Evolutionary conservation across 2,113 vertebrate species (phyloP).

Genomic region (Sinocyclocheilus maitianheensis): DNA sequence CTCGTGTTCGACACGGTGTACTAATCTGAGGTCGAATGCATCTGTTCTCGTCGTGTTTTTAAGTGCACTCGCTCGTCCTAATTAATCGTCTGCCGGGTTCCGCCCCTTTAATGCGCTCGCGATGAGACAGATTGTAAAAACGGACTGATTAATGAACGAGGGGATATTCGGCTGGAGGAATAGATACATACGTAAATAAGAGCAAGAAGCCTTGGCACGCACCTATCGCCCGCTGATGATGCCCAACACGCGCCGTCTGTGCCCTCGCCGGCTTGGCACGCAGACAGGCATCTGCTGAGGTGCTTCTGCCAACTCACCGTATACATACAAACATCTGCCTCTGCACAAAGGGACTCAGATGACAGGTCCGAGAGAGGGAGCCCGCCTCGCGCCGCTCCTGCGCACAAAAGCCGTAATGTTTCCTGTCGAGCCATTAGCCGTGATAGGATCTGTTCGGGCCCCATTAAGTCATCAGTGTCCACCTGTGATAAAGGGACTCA

Average conservation of each 20-base stretch:
- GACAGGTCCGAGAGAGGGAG: slow-evolving; percentile 93
- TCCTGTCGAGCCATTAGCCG: slow-evolving; percentile 99
- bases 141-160: slow-evolving; percentile 73
- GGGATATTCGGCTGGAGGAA: slow-evolving; percentile 53
- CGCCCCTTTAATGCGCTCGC: slow-evolving; percentile 52
- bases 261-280: slow-evolving; percentile 95
- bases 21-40: slow-evolving; percentile 46
- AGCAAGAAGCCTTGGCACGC: slow-evolving; percentile 79
- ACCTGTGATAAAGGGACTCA: slow-evolving; percentile 99
- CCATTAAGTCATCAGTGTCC: slow-evolving; percentile 99
- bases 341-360: slow-evolving; percentile 86
- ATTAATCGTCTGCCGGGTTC: slow-evolving; percentile 41
- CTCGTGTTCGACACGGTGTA: slow-evolving; percentile 32
- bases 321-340: slow-evolving; percentile 99
- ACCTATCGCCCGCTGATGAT: slow-evolving; percentile 81
- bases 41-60: not conserved
- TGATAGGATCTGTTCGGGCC: slow-evolving; percentile 96
- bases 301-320: slow-evolving; percentile 93
- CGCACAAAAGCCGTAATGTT: slow-evolving; percentile 98
- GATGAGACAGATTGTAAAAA: slow-evolving; percentile 76
- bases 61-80: slow-evolving; percentile 35
- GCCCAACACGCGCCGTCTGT: slow-evolving; percentile 89
- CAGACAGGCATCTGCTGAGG: slow-evolving; percentile 97
- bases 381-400: slow-evolving; percentile 42
- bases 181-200: slow-evolving; percentile 74